These are phyloP conservation scores for Drosophila burlai DNA, from an alignment of 1,140 invertebrate genomes.

Conservation along the genomic window DNA sequence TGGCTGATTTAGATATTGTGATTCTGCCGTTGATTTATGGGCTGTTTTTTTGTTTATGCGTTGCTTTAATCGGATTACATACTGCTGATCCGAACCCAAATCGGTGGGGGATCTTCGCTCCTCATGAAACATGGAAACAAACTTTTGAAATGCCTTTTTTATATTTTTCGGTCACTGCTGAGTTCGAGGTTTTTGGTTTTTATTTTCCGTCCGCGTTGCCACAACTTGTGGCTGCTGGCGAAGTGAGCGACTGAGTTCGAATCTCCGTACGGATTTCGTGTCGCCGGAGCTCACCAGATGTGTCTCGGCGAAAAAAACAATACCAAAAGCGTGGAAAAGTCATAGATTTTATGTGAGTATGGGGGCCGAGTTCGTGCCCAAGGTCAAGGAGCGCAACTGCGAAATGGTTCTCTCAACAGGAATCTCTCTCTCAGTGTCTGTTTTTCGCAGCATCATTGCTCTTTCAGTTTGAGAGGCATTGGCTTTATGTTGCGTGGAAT, in stretches of 20 bases:
- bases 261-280: conserved; percentile 2
- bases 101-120: conserved; percentile 38
- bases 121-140: conserved; percentile 18
- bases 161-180: neutral
- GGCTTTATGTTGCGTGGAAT: conserved; percentile 9
- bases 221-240: conserved; percentile 74
- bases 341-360: neutral
- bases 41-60: conserved; percentile 63
- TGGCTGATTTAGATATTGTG: conserved; percentile 64
- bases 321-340: conserved; percentile 10
- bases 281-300: conserved; percentile 14
- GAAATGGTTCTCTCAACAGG: neutral
- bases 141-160: conserved; percentile 7
- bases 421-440: conserved; percentile 9
- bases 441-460: conserved; percentile 16
- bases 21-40: conserved; percentile 28
- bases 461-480: conserved; percentile 10
- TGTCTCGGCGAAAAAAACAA: conserved; percentile 1
- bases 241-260: conserved; percentile 41
- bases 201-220: conserved; percentile 49
- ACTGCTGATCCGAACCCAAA: conserved; percentile 31
- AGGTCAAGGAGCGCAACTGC: conserved; percentile 71
- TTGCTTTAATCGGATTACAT: conserved; percentile 52
- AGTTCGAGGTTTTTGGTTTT: neutral
- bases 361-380: conserved; percentile 52